Evolutionary conservation across 2,797 vertebrate genomes (phyloP), one percentile per base, ranked within the genome.

Genomic region (Craterocephalus amniculus): DNA sequence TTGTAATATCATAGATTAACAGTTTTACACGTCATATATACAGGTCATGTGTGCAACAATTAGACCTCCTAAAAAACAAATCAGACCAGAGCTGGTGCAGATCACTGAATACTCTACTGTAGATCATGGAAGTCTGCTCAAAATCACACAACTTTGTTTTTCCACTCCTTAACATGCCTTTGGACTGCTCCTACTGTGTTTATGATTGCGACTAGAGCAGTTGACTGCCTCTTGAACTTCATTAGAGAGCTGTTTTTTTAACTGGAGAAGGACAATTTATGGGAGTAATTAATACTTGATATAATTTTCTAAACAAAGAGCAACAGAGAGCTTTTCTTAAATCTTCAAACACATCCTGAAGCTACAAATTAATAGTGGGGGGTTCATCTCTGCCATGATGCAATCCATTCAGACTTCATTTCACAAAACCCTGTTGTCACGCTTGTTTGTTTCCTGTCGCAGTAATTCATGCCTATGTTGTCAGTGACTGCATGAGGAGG

Each of bases 401-500:
- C 11, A 2, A 1, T 16, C 9, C 31, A 40, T 61, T 64, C 56
- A 24, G 34, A 59, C 58, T 35, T 27, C 1, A 13, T 43, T 11
- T 14, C 35, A 24, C 22, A 18, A 60, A 54, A n/a, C 60, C 14
- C 14, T 59, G 54, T 59, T 51, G 52, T 34, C 26, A 18, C 35
- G 1, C 0, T 22, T 55, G 24, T 67, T 55, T 62, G 63, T 43
- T 10, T 76, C 13, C 36, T 63, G 43, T 56, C 65, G 27, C 27
- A 60, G 68, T 63, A 35, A 61, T 57, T 24, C 12, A 8, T 55
- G 22, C 55, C 32, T 49, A 29, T 72, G 51, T 2, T 69, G 71
- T 66, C 59, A 22, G 51, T 40, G 79, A 45, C 64, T 72, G 45
- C 58, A 74, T 27, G 34, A 70, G 54, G 48, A 60, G 71, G 63